A percentile compares a stretch with the other conserved stretches of the same genome.
These are phyloP conservation scores for Sylvia borin DNA, from an alignment of 2,797 vertebrate genomes.

Conservation along the genomic window DNA sequence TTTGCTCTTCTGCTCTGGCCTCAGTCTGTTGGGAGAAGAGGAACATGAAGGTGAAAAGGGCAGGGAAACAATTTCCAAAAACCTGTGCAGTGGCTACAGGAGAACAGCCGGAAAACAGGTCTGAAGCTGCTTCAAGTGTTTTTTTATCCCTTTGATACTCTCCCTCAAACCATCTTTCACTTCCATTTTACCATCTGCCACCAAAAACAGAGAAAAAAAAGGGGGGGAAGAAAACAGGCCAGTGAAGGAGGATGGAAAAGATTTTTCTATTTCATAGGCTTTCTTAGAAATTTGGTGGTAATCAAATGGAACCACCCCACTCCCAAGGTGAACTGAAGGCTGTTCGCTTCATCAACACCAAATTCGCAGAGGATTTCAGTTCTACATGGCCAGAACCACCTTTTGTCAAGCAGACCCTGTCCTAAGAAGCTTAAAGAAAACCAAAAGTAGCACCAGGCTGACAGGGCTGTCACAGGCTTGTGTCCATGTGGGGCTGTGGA, in stretches of 20 bases:
- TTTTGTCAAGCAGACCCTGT: not conserved
- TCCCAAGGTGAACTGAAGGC: not conserved
- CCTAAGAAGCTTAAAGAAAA: not conserved
- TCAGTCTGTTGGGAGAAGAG: not conserved
- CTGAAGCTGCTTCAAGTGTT: not conserved
- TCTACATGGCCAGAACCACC: not conserved
- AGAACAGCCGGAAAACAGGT: not conserved
- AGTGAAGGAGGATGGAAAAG: not conserved
- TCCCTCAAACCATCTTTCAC: not conserved
- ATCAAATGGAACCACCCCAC: not conserved
- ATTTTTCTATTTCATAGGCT: not conserved
- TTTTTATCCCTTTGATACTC: not conserved
- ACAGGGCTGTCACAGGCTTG: not conserved
- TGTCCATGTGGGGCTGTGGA: not conserved
- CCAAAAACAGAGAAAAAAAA: not conserved
- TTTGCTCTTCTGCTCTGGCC: not conserved
- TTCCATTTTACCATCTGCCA: not conserved
- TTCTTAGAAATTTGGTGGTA: not conserved
- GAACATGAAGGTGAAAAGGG: not conserved
- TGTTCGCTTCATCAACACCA: accelerated
- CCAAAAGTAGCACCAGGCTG: not conserved
- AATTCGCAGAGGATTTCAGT: not conserved
- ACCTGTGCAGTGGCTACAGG: not conserved
- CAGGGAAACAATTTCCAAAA: slow-evolving; percentile 29
- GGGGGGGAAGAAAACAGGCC: not conserved